phyloP scores from a whole-genome alignment of 2,888 invertebrate species.

The Masnerella sp. region DNA sequence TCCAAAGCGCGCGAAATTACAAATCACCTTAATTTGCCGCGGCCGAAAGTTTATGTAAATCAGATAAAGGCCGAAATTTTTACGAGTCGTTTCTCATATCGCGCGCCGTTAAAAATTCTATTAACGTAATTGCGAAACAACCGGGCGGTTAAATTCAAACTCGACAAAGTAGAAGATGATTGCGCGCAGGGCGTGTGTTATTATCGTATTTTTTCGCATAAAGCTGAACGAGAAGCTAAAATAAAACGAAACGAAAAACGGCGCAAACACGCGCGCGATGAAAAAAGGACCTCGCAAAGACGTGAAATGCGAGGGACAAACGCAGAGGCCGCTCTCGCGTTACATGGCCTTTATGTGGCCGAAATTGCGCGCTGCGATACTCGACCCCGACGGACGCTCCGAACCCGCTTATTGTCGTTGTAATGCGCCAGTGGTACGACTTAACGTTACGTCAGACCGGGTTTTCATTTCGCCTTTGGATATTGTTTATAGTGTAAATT shows the following conservation, averaged over 20 bases:
- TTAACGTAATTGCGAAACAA: constrained; percentile 33
- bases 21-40: neutral
- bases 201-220: constrained; percentile 44
- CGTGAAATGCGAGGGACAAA: constrained; percentile 48
- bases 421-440: constrained; percentile 50
- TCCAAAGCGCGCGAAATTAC: neutral
- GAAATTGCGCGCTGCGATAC: constrained; percentile 53
- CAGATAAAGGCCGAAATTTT: neutral
- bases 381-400: constrained; percentile 50
- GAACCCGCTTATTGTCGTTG: constrained; percentile 54
- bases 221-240: constrained; percentile 3
- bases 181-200: constrained; percentile 25
- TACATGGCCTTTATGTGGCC: constrained; percentile 43
- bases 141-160: constrained; percentile 25
- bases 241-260: too few species aligned
- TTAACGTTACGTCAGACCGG: constrained; percentile 44
- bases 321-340: constrained; percentile 39
- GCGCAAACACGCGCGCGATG: neutral
- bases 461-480: constrained; percentile 10
- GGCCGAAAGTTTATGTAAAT: neutral
- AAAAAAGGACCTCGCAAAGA: constrained; percentile 16
- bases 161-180: constrained; percentile 48
- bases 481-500: constrained; percentile 35
- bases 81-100: neutral
- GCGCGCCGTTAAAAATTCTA: constrained; percentile 15